These are phyloP conservation scores for Phainopepla nitens DNA, from an alignment of 2,113 vertebrate species.

Conservation along the genomic window DNA sequence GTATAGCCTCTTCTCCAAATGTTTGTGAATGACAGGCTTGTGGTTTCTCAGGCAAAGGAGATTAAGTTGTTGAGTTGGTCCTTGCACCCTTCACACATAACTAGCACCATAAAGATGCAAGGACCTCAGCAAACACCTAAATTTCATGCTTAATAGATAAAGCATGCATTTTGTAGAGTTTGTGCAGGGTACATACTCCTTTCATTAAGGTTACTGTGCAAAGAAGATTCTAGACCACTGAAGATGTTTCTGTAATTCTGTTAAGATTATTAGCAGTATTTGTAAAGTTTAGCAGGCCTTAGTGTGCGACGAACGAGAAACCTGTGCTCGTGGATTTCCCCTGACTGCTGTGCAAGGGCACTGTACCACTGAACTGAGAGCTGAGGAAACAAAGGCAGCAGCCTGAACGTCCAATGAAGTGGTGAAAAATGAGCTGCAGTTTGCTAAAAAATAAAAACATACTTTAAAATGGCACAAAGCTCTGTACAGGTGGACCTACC, in stretches of 20 bases:
- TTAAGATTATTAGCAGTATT: conserved; percentile 41
- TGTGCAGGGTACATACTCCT: conserved; percentile 28
- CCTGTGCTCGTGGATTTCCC: not conserved
- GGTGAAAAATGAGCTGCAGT: not conserved
- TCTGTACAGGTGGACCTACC: conserved; percentile 58
- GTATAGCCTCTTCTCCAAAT: conserved; percentile 12
- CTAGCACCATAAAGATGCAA: conserved; percentile 76
- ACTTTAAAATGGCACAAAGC: conserved; percentile 58
- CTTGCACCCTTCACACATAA: conserved; percentile 67
- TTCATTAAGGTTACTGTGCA: conserved; percentile 44
- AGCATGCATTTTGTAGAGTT: conserved; percentile 64
- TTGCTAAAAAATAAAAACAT: conserved; percentile 18
- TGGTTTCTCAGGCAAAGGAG: conserved; percentile 59
- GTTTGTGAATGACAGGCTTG: not conserved
- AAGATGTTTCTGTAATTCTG: not conserved
- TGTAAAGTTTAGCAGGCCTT: conserved; percentile 24
- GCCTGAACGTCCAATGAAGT: not conserved
- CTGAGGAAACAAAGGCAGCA: conserved; percentile 41
- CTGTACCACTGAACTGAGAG: conserved; percentile 11
- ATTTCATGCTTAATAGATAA: conserved; percentile 67
- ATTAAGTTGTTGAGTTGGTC: conserved; percentile 52
- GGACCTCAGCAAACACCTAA: conserved; percentile 64
- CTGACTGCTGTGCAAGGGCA: not conserved
- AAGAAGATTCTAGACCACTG: conserved; percentile 9
- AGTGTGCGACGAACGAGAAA: not conserved